phyloP scores from a whole-genome alignment of 2,797 vertebrate species.

The Pristis pectinata region DNA sequence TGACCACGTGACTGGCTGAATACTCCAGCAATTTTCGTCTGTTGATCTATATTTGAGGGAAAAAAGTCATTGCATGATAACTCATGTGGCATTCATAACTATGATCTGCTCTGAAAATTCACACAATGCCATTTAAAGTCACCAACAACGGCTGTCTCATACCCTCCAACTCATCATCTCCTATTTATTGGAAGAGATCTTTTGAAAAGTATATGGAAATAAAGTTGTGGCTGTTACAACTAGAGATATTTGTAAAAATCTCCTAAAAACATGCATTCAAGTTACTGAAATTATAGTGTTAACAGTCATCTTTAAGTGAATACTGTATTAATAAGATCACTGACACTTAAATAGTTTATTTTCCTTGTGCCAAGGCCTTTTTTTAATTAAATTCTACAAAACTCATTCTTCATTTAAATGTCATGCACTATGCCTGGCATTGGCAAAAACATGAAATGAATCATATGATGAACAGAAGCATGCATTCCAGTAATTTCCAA shows the following conservation, averaged over 20 bases:
- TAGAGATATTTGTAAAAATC: neutral
- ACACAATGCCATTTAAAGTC: neutral
- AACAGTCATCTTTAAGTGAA: neutral
- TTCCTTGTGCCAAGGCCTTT: neutral
- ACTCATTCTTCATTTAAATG: neutral
- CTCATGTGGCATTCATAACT: neutral
- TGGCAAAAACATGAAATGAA: neutral
- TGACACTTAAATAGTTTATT: neutral
- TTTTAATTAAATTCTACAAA: neutral
- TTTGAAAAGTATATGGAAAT: neutral
- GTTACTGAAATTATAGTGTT: neutral
- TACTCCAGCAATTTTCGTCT: neutral
- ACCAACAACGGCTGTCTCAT: neutral
- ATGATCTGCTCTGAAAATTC: neutral
- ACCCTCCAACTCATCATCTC: neutral
- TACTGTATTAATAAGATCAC: neutral
- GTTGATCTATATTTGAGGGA: neutral
- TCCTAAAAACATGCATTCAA: neutral
- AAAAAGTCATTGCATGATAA: neutral
- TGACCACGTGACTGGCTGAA: neutral
- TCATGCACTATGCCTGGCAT: neutral
- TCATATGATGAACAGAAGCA: neutral
- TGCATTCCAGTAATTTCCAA: neutral
- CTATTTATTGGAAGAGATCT: neutral
- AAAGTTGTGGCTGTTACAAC: neutral